Conservation (phyloP, 2,888 invertebrate species). For the Cephus nigrinus region DNA sequence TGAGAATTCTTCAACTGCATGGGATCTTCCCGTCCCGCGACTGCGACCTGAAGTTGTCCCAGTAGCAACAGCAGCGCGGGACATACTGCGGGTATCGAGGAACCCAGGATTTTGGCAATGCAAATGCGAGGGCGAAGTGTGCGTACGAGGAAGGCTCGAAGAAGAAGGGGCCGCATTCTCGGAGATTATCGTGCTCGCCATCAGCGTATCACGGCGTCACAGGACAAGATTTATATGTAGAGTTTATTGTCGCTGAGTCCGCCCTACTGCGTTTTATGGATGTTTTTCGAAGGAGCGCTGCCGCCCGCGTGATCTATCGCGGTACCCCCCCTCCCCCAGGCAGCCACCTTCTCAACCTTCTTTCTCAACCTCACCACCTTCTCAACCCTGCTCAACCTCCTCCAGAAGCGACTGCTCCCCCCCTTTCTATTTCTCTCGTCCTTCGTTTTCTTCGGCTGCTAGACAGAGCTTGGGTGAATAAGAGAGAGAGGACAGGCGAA, state of each 20-base stretch:
- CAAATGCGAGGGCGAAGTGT: constrained; percentile 32
- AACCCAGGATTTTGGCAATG: constrained; percentile 40
- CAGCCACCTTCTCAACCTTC: constrained; percentile 31
- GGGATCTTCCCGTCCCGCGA: background rate
- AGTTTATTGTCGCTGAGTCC: constrained; percentile 67
- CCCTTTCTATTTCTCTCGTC: constrained; percentile 27
- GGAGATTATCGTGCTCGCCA: constrained; percentile 67
- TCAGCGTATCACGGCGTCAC: constrained; percentile 67
- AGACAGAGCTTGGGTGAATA: background rate
- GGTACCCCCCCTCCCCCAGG: constrained; percentile 37
- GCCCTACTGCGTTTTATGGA: constrained; percentile 68
- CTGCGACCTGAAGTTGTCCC: background rate
- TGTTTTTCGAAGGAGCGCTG: constrained; percentile 67
- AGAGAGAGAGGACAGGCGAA: background rate
- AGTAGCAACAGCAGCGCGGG: background rate
- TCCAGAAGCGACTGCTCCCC: constrained; percentile 22
- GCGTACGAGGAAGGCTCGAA: constrained; percentile 20
- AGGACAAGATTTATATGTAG: constrained; percentile 67
- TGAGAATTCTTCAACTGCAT: background rate
- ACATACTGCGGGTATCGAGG: background rate
- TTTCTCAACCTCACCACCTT: constrained; percentile 16
- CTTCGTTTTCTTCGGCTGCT: constrained; percentile 29
- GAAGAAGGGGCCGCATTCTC: constrained; percentile 64
- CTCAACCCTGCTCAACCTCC: constrained; percentile 12
- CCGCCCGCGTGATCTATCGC: constrained; percentile 66